Evolutionary conservation across 30 jellyfish, hydroid and myxozoan species (phyloP), one percentile per base, ranked within the genome.

Genomic region (Pelagia noctiluca): DNA sequence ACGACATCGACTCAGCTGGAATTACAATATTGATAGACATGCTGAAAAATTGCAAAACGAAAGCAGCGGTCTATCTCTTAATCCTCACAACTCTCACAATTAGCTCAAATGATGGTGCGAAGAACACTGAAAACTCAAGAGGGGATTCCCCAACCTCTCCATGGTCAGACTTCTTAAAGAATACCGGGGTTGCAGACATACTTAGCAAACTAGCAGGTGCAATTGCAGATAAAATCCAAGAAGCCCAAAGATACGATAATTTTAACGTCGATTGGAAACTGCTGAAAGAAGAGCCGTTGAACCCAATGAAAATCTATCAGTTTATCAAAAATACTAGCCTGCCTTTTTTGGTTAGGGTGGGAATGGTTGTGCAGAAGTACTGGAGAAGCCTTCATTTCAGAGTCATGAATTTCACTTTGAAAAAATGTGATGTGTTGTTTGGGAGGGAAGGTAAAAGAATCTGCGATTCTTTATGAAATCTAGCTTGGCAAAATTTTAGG

Each of bases 301-400:
- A 66, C 30, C 86, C 92, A 7, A 26, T 69, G 8, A 83, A 46
- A 5, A 29, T 82, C 3, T 22, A 4, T 28, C 63, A 75, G 13
- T 82, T 82, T 70, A 33, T 69, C 23, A 53, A 67, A 38, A 82
- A 82, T 46, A 69, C 92, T 16, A 82, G 86, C 3, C 62, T 82
- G 37, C 92, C 92, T 5, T 71, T 65, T 26, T 12, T 82, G 16
- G 63, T 35, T 25, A 53, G 48, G 25, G 74, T 46, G 0, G 31
- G 80, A 11, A n/a, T 35, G 48, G 64, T 35, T 5, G 68, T 70
- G 19, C 47, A 69, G 33, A 33, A 69, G 16, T 79, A 63, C 33
- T 82, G 80, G 80, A 32, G 28, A 50, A 19, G 16, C 30, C 25
- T 71, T 33, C 60, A 82, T 37, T 13, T 32, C 3, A 25, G 12